Evolutionary conservation across 1,140 invertebrate genomes (phyloP), one percentile per base, ranked within the genome.

Genomic region (Philopotamus ludificatus): DNA sequence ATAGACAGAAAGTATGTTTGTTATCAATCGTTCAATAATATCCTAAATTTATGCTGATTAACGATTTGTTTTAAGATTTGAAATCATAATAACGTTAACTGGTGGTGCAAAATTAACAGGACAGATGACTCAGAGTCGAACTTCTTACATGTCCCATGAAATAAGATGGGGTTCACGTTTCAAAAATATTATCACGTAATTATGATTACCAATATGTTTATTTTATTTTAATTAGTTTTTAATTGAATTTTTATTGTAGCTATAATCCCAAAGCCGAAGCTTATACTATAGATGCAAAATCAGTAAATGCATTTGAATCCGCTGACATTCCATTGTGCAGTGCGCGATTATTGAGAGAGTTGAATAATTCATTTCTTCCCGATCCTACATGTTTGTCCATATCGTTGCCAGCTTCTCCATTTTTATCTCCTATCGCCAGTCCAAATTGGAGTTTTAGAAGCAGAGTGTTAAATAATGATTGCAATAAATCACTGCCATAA

Each of bases 161-260:
- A 90, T 95, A 21, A 81, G 89, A 18, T 95, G 93, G 92, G 93
- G 92, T 2, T 87, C 93, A 74, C 78, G 89, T 8, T 94, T 94
- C 72, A 84, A 85, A 65, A 86, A 87, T 42, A 84, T 84, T 1
- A 73, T 84, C 4, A 73, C 72, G 79, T 80, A 73, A 73, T 71
- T 73, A 63, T 50, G 1, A 23, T 10, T 47, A 23, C 28, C n/a
- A 54, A 4, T 12, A 51, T 8, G 16, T 8, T 16, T 3, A 49
- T 61, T 45, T 60, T 3, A 54, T 18, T 4, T 44, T 41, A 45
- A 8, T 2, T 23, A 15, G 18, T 20, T 18, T 55, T 34, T 51
- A 62, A 26, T 20, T 21, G 3, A 28, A 57, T 21, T 15, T 8
- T 8, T 57, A 53, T 67, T 74, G 25, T 70, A 81, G 79, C 16